phyloP scores from a whole-genome alignment of 1,140 invertebrate species.

The Solenopsis fugax region DNA sequence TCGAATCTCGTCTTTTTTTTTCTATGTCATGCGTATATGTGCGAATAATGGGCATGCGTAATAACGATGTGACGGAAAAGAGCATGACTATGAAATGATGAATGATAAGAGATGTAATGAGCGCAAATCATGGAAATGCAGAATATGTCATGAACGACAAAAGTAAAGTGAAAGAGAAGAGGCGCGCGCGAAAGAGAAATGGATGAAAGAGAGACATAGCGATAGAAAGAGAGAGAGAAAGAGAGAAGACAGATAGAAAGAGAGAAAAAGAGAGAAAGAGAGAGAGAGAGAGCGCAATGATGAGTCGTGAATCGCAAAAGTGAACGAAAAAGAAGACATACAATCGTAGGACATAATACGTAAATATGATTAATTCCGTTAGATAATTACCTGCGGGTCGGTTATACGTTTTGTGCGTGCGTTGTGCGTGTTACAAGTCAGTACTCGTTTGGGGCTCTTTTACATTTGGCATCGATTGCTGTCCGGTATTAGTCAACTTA shows the following conservation, averaged over 20 bases:
- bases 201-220: conserved; percentile 24
- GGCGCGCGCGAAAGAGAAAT: conserved; percentile 37
- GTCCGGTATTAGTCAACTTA: conserved; percentile 87
- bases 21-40: conserved; percentile 64
- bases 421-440: conserved; percentile 86
- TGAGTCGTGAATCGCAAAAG: conserved; percentile 67
- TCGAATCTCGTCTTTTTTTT: conserved; percentile 54
- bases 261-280: conserved; percentile 38
- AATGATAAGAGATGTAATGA: conserved; percentile 34
- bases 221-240: conserved; percentile 8
- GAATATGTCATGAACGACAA: conserved; percentile 41
- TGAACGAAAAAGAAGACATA: conserved; percentile 64
- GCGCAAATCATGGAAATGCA: conserved; percentile 38
- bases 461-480: conserved; percentile 85
- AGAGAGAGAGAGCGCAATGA: conserved; percentile 66
- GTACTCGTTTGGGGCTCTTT: conserved; percentile 86
- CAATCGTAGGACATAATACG: conserved; percentile 76
- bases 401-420: conserved; percentile 85
- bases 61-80: conserved; percentile 58
- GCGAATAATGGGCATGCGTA: conserved; percentile 73
- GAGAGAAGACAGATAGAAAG: conserved; percentile 36
- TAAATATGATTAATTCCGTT: conserved; percentile 77
- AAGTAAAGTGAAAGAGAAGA: conserved; percentile 58
- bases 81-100: conserved; percentile 52
- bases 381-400: conserved; percentile 84